These are phyloP conservation scores for Furcula furcula DNA, from an alignment of 2,888 invertebrate species.

Conservation along the genomic window DNA sequence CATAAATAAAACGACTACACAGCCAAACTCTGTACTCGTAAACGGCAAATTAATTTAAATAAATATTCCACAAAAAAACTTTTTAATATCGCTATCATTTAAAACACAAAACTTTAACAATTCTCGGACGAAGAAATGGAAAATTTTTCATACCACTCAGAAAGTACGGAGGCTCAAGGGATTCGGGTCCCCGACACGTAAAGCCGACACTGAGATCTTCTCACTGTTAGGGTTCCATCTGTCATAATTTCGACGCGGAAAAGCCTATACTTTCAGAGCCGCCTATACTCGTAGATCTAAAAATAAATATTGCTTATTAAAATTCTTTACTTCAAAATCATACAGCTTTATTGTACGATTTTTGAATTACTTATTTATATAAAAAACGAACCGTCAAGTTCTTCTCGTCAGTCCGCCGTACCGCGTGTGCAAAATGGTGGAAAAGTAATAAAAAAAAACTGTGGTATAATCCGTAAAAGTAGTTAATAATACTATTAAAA, in stretches of 20 bases:
- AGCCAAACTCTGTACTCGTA: background rate
- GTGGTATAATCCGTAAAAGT: too few relatives aligned
- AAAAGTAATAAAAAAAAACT: too few relatives aligned
- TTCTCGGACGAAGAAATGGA: slow-evolving; percentile 28
- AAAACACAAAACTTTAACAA: slow-evolving; percentile 24
- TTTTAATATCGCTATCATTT: slow-evolving; percentile 11
- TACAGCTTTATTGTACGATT: too few relatives aligned
- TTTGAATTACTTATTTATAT: too few relatives aligned
- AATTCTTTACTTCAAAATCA: too few relatives aligned
- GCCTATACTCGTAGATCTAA: too few relatives aligned
- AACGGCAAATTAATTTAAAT: background rate
- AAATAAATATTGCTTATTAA: too few relatives aligned
- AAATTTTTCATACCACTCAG: slow-evolving; percentile 22
- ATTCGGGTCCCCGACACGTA: slow-evolving; percentile 53
- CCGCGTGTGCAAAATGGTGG: too few relatives aligned
- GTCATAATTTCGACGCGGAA: slow-evolving; percentile 56
- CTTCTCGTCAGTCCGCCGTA: too few relatives aligned
- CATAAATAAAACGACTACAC: too few relatives aligned
- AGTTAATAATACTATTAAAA: too few relatives aligned
- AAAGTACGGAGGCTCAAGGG: slow-evolving; percentile 55
- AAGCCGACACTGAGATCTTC: slow-evolving; percentile 58
- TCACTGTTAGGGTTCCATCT: slow-evolving; percentile 58
- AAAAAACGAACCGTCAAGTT: too few relatives aligned
- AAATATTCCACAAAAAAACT: slow-evolving; percentile 10
- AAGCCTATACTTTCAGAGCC: slow-evolving; percentile 19